Evolutionary conservation across 1,140 invertebrate genomes (phyloP).

Genomic region (Ephestia elutella): DNA sequence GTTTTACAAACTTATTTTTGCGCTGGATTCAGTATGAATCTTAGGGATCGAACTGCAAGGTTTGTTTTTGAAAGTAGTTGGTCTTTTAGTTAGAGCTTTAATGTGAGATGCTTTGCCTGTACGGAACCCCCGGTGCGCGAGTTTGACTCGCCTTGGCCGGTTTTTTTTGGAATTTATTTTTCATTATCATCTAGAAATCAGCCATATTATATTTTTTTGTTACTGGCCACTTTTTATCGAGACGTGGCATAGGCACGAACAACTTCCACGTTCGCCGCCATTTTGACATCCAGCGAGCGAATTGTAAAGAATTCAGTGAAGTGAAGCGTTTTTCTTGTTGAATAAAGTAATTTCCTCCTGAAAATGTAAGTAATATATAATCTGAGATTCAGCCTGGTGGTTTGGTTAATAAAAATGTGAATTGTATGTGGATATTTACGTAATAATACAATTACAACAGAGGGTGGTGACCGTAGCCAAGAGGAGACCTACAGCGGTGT

Average conservation of each 20-base stretch:
- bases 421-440: not conserved
- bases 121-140: too few relatives aligned
- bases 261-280: constrained; percentile 83
- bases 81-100: too few relatives aligned
- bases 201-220: constrained; percentile 35
- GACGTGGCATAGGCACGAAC: constrained; percentile 85
- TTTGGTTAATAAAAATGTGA: not conserved
- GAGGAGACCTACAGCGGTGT: constrained; percentile 61
- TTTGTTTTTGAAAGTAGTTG: too few relatives aligned
- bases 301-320: constrained; percentile 81
- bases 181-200: too few relatives aligned
- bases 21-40: too few relatives aligned
- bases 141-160: too few relatives aligned
- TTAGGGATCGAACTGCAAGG: too few relatives aligned
- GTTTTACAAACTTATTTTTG: too few relatives aligned
- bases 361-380: constrained; percentile 75
- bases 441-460: constrained; percentile 23
- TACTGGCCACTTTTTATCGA: constrained; percentile 73
- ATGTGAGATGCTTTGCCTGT: too few relatives aligned
- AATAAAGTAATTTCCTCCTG: constrained; percentile 77
- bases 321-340: constrained; percentile 80
- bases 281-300: constrained; percentile 82
- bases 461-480: constrained; percentile 51
- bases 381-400: not conserved
- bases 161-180: too few relatives aligned